phyloP scores from a whole-genome alignment of 2,113 vertebrate genomes.

The Orycteropus afer region DNA sequence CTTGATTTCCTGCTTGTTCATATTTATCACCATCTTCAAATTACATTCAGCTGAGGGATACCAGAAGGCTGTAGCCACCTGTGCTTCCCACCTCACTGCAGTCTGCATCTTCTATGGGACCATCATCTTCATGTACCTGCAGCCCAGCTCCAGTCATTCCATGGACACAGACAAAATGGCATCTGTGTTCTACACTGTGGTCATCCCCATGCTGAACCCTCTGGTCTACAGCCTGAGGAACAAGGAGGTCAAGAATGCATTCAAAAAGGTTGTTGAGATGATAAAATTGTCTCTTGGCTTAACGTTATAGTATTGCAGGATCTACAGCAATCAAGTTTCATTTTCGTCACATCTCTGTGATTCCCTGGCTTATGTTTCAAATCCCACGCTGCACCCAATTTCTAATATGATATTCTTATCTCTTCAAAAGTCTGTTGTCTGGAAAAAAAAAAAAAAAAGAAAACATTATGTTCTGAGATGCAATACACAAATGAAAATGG shows the following conservation, averaged over 20 bases:
- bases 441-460: neutral
- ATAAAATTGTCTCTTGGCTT: neutral
- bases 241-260: conserved; percentile 65
- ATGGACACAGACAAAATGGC: conserved; percentile 50
- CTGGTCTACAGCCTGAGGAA: conserved; percentile 61
- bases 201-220: conserved; percentile 62
- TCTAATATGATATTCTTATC: neutral
- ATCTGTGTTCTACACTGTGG: conserved; percentile 22
- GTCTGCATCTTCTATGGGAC: conserved; percentile 59
- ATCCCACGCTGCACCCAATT: neutral
- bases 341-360: too few relatives aligned
- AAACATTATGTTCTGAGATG: neutral
- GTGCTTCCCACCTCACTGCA: conserved; percentile 36
- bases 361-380: too few relatives aligned
- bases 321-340: neutral
- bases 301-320: neutral
- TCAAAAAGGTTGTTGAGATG: conserved; percentile 46
- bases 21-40: conserved; percentile 49
- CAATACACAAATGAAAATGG: neutral
- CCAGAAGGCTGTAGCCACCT: conserved; percentile 63
- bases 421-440: neutral
- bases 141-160: conserved; percentile 55
- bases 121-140: conserved; percentile 46
- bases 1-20: conserved; percentile 38
- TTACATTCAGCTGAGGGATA: conserved; percentile 15